Percentiles rank a stretch among this genome's conserved stretches.
Evolutionary conservation across 2,888 invertebrate genomes (phyloP).

Genomic region (Caenorhabditis wallacei): DNA sequence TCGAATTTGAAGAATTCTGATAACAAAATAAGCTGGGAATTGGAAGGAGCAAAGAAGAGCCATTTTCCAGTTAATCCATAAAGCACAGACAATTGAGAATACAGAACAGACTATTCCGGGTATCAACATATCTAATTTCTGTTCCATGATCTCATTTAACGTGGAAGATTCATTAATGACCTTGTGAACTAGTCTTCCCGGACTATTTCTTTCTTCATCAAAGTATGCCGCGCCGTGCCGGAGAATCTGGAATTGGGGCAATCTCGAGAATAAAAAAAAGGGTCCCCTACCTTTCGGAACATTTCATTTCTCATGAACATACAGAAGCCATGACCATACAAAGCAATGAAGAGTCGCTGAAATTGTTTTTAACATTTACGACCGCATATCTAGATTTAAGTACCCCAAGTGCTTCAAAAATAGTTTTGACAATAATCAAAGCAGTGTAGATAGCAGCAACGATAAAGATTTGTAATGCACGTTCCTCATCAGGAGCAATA

Average conservation of each 20-base stretch:
- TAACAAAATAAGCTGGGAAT: constrained; percentile 81
- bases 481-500: constrained; percentile 74
- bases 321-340: constrained; percentile 81
- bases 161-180: constrained; percentile 80
- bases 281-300: constrained; percentile 79
- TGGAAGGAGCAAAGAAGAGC: constrained; percentile 81
- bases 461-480: constrained; percentile 75
- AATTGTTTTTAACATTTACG: constrained; percentile 17
- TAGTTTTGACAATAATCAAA: constrained; percentile 81
- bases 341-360: constrained; percentile 78
- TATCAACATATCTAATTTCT: constrained; percentile 80
- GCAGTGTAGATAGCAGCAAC: constrained; percentile 79
- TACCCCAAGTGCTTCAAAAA: constrained; percentile 82
- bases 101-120: constrained; percentile 80
- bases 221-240: constrained; percentile 82
- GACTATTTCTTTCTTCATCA: constrained; percentile 80
- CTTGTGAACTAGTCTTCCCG: constrained; percentile 78
- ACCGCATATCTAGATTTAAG: background rate
- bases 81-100: constrained; percentile 77
- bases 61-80: constrained; percentile 81
- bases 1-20: constrained; percentile 76
- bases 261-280: background rate
- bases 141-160: constrained; percentile 80
- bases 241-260: constrained; percentile 67
- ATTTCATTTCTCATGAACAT: constrained; percentile 78